Evolutionary conservation across 2,113 vertebrate genomes (phyloP).

Genomic region (Aptenodytes patagonicus): DNA sequence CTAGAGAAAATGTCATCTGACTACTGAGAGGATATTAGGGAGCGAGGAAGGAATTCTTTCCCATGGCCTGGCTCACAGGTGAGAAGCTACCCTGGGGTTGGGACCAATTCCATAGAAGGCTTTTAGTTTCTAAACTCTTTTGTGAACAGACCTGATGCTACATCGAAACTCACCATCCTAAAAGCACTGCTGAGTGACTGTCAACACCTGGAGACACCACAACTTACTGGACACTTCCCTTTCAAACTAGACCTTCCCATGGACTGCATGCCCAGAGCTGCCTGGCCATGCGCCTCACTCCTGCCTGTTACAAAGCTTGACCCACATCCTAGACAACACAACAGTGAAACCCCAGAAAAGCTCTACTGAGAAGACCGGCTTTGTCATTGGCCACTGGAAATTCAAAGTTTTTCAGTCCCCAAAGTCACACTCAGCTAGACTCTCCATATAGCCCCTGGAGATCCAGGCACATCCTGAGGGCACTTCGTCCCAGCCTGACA

Average conservation of each 20-base stretch:
- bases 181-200: background rate
- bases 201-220: background rate
- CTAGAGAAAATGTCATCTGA: background rate
- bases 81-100: background rate
- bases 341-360: background rate
- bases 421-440: background rate
- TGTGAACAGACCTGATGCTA: background rate
- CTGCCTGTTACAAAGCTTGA: background rate
- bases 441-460: background rate
- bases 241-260: background rate
- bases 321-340: background rate
- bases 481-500: background rate
- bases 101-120: background rate
- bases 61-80: background rate
- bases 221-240: rapidly evolving
- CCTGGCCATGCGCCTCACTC: background rate
- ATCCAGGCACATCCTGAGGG: background rate
- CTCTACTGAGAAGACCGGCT: background rate
- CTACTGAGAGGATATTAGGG: background rate
- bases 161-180: background rate
- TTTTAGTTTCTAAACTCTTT: background rate
- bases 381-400: background rate
- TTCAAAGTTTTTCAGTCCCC: background rate
- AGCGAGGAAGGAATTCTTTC: background rate
- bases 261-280: background rate